Base-by-base conservation (phyloP, 1,140 invertebrate genomes). In the Octopus sinensis region DNA sequence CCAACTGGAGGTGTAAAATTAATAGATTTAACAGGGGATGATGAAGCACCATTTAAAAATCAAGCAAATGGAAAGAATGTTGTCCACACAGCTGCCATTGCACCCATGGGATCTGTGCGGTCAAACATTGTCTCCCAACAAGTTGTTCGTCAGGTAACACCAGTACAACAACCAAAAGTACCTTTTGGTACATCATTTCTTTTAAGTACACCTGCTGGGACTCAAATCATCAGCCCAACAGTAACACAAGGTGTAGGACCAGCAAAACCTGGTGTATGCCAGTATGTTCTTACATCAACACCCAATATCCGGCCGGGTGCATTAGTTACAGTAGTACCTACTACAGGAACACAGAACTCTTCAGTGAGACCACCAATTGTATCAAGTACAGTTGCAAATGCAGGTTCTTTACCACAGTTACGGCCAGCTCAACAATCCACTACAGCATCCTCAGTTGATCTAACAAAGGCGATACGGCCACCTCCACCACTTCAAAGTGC, bases 21-120 rank as follows among this genome's bases (percentile, higher is more conserved):
- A 3, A 85, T 86, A 53, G 86, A 86, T 76, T 54, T 86, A 54
- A 86, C 86, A 13, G 79, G 79, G 53, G 86, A 86, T 54, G 85
- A 86, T 80, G 85, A 86, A 43, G 52, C 6, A 43, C 7, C n/a
- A 4, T 77, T 77, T 43, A 77, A 77, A 23, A 51, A 51, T 53
- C 76, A 77, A 43, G n/a, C 76, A 5, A 77, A 30, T 51, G 30
- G 30, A 12, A 51, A 53, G 76, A 73, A 73, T 23, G 17, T 73
- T 6, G 68, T 73, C 17, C 68, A 73, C 7, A 51, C 30, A 23
- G 76, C 76, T 77, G 76, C 76, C 17, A 51, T 51, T 53, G 7
- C 76, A 9, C 75, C 75, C 23, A 51, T 78, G 56, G 13, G 30
- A 10, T 56, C 54, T 54, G 68, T 82, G 56, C 54, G 62, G 43